A percentile compares a stretch with the other conserved stretches of the same genome.
Evolutionary conservation across 2,113 vertebrate species (phyloP).

Genomic region (Suncus etruscus): DNA sequence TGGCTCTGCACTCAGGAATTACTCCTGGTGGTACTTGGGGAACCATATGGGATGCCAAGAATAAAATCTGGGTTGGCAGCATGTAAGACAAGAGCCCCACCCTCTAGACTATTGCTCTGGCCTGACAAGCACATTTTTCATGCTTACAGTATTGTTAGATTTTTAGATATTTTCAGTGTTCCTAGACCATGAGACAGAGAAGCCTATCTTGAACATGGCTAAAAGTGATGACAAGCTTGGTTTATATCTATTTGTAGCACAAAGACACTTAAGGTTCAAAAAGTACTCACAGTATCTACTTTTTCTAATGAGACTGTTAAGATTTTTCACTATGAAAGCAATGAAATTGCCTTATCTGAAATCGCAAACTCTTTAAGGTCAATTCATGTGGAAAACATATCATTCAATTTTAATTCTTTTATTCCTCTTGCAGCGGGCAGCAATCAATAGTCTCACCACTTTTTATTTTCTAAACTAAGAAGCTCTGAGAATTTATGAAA

Average conservation of each 20-base stretch:
- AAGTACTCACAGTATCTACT: not conserved
- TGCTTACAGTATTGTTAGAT: too few species aligned
- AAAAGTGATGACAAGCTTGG: not conserved
- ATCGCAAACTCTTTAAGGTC: slow-evolving; percentile 36
- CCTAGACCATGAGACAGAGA: not conserved
- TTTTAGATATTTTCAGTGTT: slow-evolving; percentile 2
- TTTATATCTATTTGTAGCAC: not conserved
- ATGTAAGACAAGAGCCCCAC: too few species aligned
- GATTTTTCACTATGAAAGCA: slow-evolving; percentile 48
- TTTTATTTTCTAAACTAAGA: slow-evolving; percentile 51
- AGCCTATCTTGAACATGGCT: not conserved
- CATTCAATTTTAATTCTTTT: slow-evolving; percentile 29
- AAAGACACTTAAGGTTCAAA: not conserved
- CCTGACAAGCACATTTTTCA: too few species aligned
- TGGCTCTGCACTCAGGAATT: too few species aligned
- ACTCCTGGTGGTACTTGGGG: too few species aligned
- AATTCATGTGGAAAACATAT: slow-evolving; percentile 42
- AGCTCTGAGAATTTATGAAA: slow-evolving; percentile 2
- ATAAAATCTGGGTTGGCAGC: too few species aligned
- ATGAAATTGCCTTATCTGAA: slow-evolving; percentile 41
- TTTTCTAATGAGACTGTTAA: slow-evolving; percentile 25
- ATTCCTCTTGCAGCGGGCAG: slow-evolving; percentile 28
- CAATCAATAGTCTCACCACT: slow-evolving; percentile 16
- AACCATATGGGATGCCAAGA: too few species aligned
- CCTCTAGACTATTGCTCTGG: too few species aligned